phyloP scores from a whole-genome alignment of 1,140 invertebrate genomes.

The Drosophila hydei region DNA sequence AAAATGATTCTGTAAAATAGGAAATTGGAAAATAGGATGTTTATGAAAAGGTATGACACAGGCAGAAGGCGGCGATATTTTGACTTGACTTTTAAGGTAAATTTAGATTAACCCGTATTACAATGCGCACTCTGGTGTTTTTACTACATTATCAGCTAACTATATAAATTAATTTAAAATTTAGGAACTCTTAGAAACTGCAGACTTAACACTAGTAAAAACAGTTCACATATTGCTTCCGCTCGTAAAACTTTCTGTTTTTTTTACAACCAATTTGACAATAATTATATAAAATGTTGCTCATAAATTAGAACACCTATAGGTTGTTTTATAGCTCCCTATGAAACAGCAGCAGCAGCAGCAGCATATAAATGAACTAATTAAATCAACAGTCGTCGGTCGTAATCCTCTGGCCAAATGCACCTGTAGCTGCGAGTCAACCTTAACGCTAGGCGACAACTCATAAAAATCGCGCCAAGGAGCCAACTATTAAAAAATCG shows the following conservation, averaged over 20 bases:
- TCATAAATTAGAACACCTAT: slow-evolving; percentile 59
- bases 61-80: too few species aligned
- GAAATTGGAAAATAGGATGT: too few species aligned
- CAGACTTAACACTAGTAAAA: slow-evolving; percentile 19
- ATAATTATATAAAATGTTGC: slow-evolving; percentile 46
- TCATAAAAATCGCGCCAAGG: slow-evolving; percentile 64
- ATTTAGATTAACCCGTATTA: too few species aligned
- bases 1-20: too few species aligned
- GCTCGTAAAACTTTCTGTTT: slow-evolving; percentile 45
- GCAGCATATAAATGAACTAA: slow-evolving; percentile 65
- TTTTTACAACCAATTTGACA: slow-evolving; percentile 55
- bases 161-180: too few species aligned
- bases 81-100: too few species aligned
- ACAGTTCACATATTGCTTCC: slow-evolving; percentile 38
- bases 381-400: slow-evolving; percentile 54
- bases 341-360: slow-evolving; percentile 19
- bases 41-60: too few species aligned
- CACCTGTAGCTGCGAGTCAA: slow-evolving; percentile 1
- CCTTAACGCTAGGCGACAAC: slow-evolving; percentile 13
- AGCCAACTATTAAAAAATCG: slow-evolving; percentile 65
- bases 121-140: too few species aligned
- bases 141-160: too few species aligned
- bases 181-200: neutral
- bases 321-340: slow-evolving; percentile 39
- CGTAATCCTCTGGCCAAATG: slow-evolving; percentile 18